Conservation (phyloP, 2,888 invertebrate genomes). For the Drosophila pegasa region DNA sequence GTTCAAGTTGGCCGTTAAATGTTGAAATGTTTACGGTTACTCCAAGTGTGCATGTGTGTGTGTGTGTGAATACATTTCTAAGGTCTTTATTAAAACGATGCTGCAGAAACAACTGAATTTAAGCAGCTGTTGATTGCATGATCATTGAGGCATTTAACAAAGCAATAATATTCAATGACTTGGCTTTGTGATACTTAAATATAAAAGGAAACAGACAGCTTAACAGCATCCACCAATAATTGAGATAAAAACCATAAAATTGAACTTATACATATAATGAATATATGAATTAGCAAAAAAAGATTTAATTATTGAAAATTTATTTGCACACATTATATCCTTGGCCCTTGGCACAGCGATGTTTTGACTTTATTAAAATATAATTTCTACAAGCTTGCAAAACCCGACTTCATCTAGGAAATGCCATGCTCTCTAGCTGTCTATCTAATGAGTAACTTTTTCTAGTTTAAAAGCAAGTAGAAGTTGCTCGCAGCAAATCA, state of each 20-base stretch:
- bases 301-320: no score
- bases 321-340: no score
- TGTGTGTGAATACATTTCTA: constrained; percentile 18
- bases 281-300: no score
- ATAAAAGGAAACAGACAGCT: not conserved
- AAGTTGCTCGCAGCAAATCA: not conserved
- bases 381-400: no score
- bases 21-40: constrained; percentile 54
- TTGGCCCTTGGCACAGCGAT: no score
- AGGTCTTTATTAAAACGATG: constrained; percentile 29
- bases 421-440: no score
- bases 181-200: no score
- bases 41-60: constrained; percentile 5
- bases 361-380: no score
- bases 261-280: no score
- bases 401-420: no score
- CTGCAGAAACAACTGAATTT: constrained; percentile 28
- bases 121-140: constrained; percentile 2
- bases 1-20: constrained; percentile 64
- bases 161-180: not conserved
- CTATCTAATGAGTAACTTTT: not conserved
- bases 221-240: not conserved
- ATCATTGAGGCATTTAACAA: not conserved
- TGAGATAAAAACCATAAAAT: no score
- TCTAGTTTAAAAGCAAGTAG: not conserved